Evolutionary conservation across 2,888 invertebrate species (phyloP).

Genomic region (Monopis laevigella): DNA sequence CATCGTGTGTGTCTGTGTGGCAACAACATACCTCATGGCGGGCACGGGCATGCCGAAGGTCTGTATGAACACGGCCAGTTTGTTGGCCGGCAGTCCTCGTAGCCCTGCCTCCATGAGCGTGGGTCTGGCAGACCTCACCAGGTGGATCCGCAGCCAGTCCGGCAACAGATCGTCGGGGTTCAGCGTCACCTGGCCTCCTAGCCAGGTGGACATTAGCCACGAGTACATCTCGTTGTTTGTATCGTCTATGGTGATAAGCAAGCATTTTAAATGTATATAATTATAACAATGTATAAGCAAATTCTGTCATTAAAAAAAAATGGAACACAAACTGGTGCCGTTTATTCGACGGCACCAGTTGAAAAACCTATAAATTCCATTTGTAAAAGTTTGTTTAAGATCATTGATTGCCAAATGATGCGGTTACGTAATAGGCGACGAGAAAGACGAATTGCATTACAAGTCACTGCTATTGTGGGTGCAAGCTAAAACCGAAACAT

Average conservation of each 20-base stretch:
- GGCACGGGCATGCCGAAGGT: conserved; percentile 94
- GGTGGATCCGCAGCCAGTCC: conserved; percentile 91
- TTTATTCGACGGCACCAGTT: no score
- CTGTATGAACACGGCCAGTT: conserved; percentile 92
- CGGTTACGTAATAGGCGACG: no score
- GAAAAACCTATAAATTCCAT: no score
- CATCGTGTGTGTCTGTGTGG: not conserved
- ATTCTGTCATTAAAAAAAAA: not conserved
- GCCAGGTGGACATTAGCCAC: conserved; percentile 73
- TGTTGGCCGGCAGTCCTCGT: conserved; percentile 84
- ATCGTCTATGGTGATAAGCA: conserved; percentile 33
- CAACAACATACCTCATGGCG: conserved; percentile 74
- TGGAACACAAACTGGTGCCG: not conserved
- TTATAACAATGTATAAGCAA: not conserved
- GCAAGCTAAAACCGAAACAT: no score
- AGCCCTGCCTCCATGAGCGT: conserved; percentile 87
- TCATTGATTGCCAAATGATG: no score
- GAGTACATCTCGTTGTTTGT: conserved; percentile 75
- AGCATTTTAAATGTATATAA: not conserved
- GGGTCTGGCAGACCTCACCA: conserved; percentile 87
- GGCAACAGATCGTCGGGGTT: conserved; percentile 87
- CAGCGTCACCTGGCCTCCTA: conserved; percentile 76
- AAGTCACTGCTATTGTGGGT: no score
- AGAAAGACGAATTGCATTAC: no score
- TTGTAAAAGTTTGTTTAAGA: no score